Base-by-base conservation (phyloP, 1,140 invertebrate genomes). In the Drosophila bocqueti region DNA sequence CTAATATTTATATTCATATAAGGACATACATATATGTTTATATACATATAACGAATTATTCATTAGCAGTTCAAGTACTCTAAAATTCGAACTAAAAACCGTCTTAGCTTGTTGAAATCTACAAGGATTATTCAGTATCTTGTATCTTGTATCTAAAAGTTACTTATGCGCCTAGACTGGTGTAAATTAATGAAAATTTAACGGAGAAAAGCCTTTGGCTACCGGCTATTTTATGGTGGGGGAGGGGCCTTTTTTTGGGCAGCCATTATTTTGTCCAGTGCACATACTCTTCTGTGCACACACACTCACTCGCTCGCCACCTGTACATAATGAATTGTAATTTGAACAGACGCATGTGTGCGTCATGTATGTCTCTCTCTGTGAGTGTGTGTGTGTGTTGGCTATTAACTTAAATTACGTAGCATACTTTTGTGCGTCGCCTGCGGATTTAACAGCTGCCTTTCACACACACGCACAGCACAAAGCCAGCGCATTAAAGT, bases 331-430 rank as follows among this genome's bases (percentile, higher is more conserved):
- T 81, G 84, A 89, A 89, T 89, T 89, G 84, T 90, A 90, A 89
- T 89, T 84, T 89, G 78, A 89, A 90, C 81, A 90, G 78, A 87
- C 84, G 71, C 54, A n/a, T 67, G 34, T 11, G 49, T 57, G 34
- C 7, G 31, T 5, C 24, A 13, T 43, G 38, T 24, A n/a, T 47
- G 16, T 52, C 15, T 38, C 21, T 38, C 45, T 43, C 40, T 18
- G 46, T 66, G 50, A 7, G 29, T 31, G 29, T 9, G 31, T 38
- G 61, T 78, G 63, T 52, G 49, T 42, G 74, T 50, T 62, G 50
- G 85, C 77, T 89, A 89, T 90, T 89, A 83, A 89, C 81, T 89
- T 78, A 84, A 90, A 89, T 90, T 89, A 89, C 81, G 78, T 81
- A 81, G 84, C 85, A 89, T 84, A 84, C 81, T 79, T 90, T 90